These are phyloP conservation scores for Phytoseiulus persimilis DNA, from an alignment of 2,888 invertebrate genomes.

Conservation along the genomic window DNA sequence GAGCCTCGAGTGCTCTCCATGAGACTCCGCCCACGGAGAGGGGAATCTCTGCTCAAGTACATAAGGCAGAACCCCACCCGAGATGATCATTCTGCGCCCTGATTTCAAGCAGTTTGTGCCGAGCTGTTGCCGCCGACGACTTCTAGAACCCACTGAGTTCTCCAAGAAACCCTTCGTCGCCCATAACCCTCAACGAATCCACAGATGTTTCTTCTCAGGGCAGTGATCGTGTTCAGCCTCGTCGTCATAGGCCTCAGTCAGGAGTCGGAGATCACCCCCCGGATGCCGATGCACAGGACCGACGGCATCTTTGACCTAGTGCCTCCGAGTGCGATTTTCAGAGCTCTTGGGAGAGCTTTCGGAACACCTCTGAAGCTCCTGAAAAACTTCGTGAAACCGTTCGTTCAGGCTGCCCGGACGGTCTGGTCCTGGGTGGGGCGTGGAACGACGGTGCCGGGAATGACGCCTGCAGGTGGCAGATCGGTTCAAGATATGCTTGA, in stretches of 20 bases:
- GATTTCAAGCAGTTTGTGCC: no score
- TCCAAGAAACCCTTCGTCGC: no score
- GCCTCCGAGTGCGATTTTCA: background rate
- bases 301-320: slow-evolving; percentile 17
- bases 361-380: background rate
- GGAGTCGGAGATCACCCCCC: background rate
- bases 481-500: background rate
- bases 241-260: background rate
- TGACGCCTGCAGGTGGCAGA: background rate
- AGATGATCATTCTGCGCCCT: no score
- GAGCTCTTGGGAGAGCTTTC: background rate
- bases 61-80: no score
- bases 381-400: background rate
- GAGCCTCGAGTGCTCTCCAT: no score
- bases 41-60: no score
- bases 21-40: no score
- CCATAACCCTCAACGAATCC: no score
- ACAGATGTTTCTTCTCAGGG: background rate
- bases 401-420: background rate
- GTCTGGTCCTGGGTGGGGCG: background rate
- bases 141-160: no score
- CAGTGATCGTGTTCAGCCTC: background rate
- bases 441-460: slow-evolving; percentile 5
- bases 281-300: slow-evolving; percentile 29
- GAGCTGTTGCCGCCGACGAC: no score